Percentiles rank a stretch among this genome's conserved stretches.
Conservation (phyloP, 2,797 vertebrate species). For the Lateolabrax maculatus region DNA sequence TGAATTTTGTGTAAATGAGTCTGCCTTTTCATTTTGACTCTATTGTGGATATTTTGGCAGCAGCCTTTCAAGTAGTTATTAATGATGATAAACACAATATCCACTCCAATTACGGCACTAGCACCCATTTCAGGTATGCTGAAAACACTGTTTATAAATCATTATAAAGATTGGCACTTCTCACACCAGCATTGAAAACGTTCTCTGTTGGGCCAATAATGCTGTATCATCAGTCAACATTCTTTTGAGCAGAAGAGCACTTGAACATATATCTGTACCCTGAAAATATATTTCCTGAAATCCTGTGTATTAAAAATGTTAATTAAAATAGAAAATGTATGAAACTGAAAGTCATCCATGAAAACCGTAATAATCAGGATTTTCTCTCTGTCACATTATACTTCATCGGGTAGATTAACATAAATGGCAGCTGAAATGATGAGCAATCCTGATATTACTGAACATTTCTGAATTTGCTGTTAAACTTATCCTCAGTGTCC, state of each 20-base stretch:
- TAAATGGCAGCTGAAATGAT: slow-evolving; percentile 50
- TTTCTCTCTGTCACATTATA: slow-evolving; percentile 46
- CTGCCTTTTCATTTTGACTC: slow-evolving; percentile 18
- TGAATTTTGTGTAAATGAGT: background rate
- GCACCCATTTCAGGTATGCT: background rate
- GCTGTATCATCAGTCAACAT: background rate
- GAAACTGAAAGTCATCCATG: slow-evolving; percentile 32
- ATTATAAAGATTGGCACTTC: slow-evolving; percentile 28
- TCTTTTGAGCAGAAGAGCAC: slow-evolving; percentile 81
- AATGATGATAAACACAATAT: slow-evolving; percentile 28
- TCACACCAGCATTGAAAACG: background rate
- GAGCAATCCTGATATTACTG: slow-evolving; percentile 33
- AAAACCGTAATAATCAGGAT: slow-evolving; percentile 45
- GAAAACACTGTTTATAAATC: slow-evolving; percentile 24
- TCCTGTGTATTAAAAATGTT: slow-evolving; percentile 42
- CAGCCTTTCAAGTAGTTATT: slow-evolving; percentile 24
- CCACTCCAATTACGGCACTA: background rate
- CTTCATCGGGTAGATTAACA: slow-evolving; percentile 43
- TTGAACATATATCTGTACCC: slow-evolving; percentile 55
- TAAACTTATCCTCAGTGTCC: slow-evolving; percentile 39
- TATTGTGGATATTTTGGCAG: slow-evolving; percentile 27
- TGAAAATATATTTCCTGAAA: slow-evolving; percentile 58
- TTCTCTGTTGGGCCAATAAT: background rate
- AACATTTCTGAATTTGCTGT: slow-evolving; percentile 31
- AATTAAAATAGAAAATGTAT: slow-evolving; percentile 51